Base-by-base conservation (phyloP, 2,888 invertebrate genomes). In the Ichneumoninae sp. region DNA sequence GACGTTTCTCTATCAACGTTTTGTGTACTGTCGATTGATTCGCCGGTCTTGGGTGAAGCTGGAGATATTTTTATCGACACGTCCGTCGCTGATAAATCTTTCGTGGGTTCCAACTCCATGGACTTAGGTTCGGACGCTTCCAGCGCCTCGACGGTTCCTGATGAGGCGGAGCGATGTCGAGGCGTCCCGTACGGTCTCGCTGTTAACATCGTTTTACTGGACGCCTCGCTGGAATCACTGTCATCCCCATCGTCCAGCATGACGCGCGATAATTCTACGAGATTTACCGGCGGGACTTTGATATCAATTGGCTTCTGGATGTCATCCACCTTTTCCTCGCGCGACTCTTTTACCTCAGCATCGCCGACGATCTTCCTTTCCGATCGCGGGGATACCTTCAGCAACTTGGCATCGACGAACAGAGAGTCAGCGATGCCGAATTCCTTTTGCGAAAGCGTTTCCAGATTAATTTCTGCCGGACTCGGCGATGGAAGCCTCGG, bases 141-240 rank as follows among this genome's bases (percentile, higher is more conserved):
- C 8, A 8, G 3, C 13, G 52, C 44, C 36, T 73, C 68, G 1
- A 70, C 19, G 44, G 81, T 68, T 75, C 79, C 73, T 40, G 85
- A 68, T 47, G 84, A 68, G 19, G 77, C 86, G 19, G 85, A 74
- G 22, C 89, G 88, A 82, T 91, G 91, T 4, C 92, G 89, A 30
- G 92, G 92, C 4, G 92, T 92, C 44, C 91, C 90, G 75, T 93
- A 92, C 3, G 93, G 92, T 71, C 88, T 86, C 5, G 90, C 89
- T 40, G 89, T 90, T 75, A 93, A 81, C 86, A 91, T 91, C 19
- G 93, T 93, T 85, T 92, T 92, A 81, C 90, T 90, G 4, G 93
- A 93, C 83, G 92, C 87, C 83, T 93, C 93, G 86, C 91, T 91
- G 8, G 92, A 92, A 78, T 93, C 93, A 85, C 91, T 92, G 19